Evolutionary conservation across 2,113 vertebrate species (phyloP), one percentile per base, ranked within the genome.

Genomic region (Dascyllus trimaculatus): DNA sequence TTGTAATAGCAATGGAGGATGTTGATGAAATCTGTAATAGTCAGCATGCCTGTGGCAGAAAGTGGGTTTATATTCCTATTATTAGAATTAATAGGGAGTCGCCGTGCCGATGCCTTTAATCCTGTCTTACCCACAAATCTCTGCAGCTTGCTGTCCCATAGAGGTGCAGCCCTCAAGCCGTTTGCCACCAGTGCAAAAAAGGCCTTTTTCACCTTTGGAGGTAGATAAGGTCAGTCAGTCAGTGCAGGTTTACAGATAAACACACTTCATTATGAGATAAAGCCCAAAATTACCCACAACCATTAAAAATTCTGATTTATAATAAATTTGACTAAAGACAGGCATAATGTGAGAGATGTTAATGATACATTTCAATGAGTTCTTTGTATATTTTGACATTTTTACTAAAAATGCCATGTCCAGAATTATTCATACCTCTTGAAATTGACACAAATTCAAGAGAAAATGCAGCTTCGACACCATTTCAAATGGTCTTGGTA

Each of bases 21-120:
- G 88, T 98, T 95, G 95, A 99, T 99, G 93, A 99, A 99, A 89
- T 99, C 98, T 0, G 98, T 99, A 91, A 99, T 99, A 21, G 98
- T 99, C 90, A 99, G 95, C 98, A 99, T 99, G 13, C 98, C 98
- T 99, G 91, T 0, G 9, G 48, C 18, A 24, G 49, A 54, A 75
- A 60, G 21, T 1, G 0, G 1, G 72, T 53, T 67, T 9, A 17
- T 5, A 38, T 61, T 32, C 2, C 25, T 2, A n/a, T 61, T 48
- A 54, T 19, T 25, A 22, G 13, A 54, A 52, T 11, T 0, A 1
- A 60, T 9, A 58, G 17, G 1, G 5, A 3, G 0, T 0, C 11
- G 1, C 11, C 1, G 2, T 17, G 2, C 17, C 2, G 11, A 2
- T 38, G 13, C 26, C 1, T 19, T 4, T 8, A n/a, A 56, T 21